These are phyloP conservation scores for Opisthograptis luteolata DNA, from an alignment of 2,888 invertebrate species.

Conservation along the genomic window DNA sequence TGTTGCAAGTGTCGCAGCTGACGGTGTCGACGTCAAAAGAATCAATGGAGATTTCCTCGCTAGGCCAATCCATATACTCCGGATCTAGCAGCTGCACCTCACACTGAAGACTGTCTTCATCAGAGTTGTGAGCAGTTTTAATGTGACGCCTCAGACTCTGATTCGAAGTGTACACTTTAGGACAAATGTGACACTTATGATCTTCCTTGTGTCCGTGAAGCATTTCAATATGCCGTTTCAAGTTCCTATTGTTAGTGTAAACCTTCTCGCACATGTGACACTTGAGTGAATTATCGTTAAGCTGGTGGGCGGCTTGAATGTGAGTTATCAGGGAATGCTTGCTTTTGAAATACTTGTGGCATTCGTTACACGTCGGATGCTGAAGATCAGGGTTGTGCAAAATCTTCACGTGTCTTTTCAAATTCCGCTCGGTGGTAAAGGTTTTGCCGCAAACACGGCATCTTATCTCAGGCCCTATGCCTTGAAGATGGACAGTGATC, in stretches of 20 bases:
- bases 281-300: slow-evolving; percentile 43
- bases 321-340: slow-evolving; percentile 60
- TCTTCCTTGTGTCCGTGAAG: slow-evolving; percentile 59
- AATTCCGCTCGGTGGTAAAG: slow-evolving; percentile 63
- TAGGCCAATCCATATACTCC: slow-evolving; percentile 13
- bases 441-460: slow-evolving; percentile 59
- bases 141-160: slow-evolving; percentile 63
- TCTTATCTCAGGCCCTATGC: slow-evolving; percentile 47
- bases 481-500: slow-evolving; percentile 65
- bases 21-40: slow-evolving; percentile 27
- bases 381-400: slow-evolving; percentile 60
- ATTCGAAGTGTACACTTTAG: slow-evolving; percentile 67
- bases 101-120: slow-evolving; percentile 39
- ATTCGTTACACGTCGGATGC: slow-evolving; percentile 62
- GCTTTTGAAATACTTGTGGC: slow-evolving; percentile 59
- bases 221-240: slow-evolving; percentile 65
- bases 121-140: slow-evolving; percentile 47
- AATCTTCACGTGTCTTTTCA: slow-evolving; percentile 63
- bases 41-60: slow-evolving; percentile 9
- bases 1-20: slow-evolving; percentile 54
- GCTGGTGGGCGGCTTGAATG: slow-evolving; percentile 53
- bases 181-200: slow-evolving; percentile 62
- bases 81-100: slow-evolving; percentile 15
- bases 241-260: slow-evolving; percentile 61
- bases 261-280: slow-evolving; percentile 62